A percentile compares a stretch with the other conserved stretches of the same genome.
Conservation (phyloP, 2,113 vertebrate species). For the Canis aureus region DNA sequence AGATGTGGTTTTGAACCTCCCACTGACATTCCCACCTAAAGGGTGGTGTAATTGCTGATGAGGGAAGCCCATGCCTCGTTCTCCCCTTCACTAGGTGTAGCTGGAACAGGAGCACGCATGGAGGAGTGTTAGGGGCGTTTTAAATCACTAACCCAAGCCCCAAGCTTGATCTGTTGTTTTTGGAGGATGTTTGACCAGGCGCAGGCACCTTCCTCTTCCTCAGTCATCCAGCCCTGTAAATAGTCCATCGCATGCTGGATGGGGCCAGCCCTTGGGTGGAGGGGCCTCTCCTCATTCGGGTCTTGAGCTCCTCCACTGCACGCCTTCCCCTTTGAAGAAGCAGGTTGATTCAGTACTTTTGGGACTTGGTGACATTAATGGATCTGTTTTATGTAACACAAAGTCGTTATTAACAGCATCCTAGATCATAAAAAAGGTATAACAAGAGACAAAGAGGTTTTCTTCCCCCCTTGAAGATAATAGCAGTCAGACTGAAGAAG, state of each 20-base stretch:
- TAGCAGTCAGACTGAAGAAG: constrained; percentile 90
- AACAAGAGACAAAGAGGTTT: constrained; percentile 90
- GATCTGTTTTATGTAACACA: constrained; percentile 88
- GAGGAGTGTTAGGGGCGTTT: neutral
- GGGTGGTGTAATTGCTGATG: neutral
- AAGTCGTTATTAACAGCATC: constrained; percentile 87
- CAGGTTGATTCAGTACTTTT: constrained; percentile 85
- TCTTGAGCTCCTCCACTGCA: neutral
- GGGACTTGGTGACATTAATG: constrained; percentile 87
- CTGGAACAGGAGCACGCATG: neutral
- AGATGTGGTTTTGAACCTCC: constrained; percentile 40
- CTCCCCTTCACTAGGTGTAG: constrained; percentile 13
- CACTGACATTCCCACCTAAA: fast-evolving
- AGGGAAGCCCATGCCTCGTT: neutral
- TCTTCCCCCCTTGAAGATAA: constrained; percentile 93
- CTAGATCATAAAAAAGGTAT: constrained; percentile 86
- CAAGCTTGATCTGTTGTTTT: neutral
- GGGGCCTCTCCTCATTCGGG: constrained; percentile 40
- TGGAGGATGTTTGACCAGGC: neutral
- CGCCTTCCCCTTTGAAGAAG: constrained; percentile 81
- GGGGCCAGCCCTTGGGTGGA: constrained; percentile 43
- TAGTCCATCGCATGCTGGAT: constrained; percentile 64
- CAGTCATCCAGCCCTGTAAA: constrained; percentile 66
- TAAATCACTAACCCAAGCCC: constrained; percentile 27
- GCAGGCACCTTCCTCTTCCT: neutral